Percentiles rank a stretch among this genome's conserved stretches.
Conservation (phyloP, 2,888 invertebrate species). For the Phengaris alcon region DNA sequence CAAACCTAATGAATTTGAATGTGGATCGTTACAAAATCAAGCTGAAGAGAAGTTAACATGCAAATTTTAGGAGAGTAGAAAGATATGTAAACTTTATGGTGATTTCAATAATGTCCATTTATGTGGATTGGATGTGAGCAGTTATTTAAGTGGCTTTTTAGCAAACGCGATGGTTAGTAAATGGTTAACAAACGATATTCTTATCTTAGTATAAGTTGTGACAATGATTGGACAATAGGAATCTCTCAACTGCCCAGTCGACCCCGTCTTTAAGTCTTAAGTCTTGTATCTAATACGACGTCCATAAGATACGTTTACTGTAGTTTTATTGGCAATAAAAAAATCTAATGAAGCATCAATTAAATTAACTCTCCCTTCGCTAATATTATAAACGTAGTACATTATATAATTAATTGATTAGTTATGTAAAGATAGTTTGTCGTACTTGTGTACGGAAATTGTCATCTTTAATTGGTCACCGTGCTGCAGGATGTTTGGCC, state of each 20-base stretch:
- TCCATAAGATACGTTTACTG: not conserved
- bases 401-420: not conserved
- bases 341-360: constrained; percentile 8
- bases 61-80: not conserved
- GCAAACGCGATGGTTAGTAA: too few relatives aligned
- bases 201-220: too few relatives aligned
- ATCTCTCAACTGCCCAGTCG: not conserved
- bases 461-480: not conserved
- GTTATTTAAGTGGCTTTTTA: too few relatives aligned
- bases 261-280: too few relatives aligned
- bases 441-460: not conserved
- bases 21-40: not conserved
- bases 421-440: not conserved
- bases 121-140: too few relatives aligned
- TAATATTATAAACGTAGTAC: constrained; percentile 5
- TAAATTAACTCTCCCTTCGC: not conserved
- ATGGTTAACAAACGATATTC: too few relatives aligned
- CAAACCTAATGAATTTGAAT: not conserved
- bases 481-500: too few relatives aligned
- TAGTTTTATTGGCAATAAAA: constrained; percentile 19
- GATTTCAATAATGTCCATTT: too few relatives aligned
- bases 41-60: not conserved
- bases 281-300: not conserved
- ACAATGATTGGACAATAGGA: not conserved
- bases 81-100: too few relatives aligned